A percentile compares a stretch with the other conserved stretches of the same genome.
phyloP scores from a whole-genome alignment of 2,888 invertebrate species.

The Helleia helle region DNA sequence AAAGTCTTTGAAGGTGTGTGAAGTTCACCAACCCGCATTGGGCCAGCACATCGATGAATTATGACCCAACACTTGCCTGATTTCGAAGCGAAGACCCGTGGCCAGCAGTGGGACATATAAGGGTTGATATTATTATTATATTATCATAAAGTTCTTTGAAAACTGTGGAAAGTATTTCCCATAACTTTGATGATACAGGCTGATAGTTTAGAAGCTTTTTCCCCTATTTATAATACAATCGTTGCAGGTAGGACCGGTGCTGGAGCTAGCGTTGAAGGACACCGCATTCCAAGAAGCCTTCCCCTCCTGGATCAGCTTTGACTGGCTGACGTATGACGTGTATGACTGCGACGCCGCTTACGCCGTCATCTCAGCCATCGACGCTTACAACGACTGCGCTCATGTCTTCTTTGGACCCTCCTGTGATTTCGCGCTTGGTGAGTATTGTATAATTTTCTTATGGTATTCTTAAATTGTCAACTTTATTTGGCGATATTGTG shows the following conservation, averaged over 20 bases:
- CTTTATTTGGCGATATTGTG: too few relatives aligned
- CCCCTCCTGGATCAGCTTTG: conserved; percentile 73
- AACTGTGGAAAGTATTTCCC: too few relatives aligned
- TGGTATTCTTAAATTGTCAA: too few relatives aligned
- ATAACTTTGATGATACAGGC: background rate
- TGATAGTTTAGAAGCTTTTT: too few relatives aligned
- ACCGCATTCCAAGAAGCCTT: conserved; percentile 66
- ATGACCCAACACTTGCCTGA: too few relatives aligned
- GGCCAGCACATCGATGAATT: too few relatives aligned
- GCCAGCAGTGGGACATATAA: too few relatives aligned
- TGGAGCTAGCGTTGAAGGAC: conserved; percentile 75
- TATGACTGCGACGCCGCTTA: conserved; percentile 80
- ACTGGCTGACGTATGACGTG: conserved; percentile 79
- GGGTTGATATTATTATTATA: too few relatives aligned
- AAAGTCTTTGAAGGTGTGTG: too few relatives aligned
- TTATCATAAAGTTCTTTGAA: too few relatives aligned
- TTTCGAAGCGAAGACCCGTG: too few relatives aligned
- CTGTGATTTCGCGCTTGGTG: conserved; percentile 88
- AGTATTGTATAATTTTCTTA: conserved; percentile 35
- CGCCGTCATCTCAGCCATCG: conserved; percentile 81
- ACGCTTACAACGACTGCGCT: conserved; percentile 81
- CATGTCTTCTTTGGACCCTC: conserved; percentile 87
- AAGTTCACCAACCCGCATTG: too few relatives aligned
- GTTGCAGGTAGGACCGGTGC: conserved; percentile 73
- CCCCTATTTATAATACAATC: background rate